Conservation (phyloP, 1,140 invertebrate species). For the Drosophila lacteicornis region DNA sequence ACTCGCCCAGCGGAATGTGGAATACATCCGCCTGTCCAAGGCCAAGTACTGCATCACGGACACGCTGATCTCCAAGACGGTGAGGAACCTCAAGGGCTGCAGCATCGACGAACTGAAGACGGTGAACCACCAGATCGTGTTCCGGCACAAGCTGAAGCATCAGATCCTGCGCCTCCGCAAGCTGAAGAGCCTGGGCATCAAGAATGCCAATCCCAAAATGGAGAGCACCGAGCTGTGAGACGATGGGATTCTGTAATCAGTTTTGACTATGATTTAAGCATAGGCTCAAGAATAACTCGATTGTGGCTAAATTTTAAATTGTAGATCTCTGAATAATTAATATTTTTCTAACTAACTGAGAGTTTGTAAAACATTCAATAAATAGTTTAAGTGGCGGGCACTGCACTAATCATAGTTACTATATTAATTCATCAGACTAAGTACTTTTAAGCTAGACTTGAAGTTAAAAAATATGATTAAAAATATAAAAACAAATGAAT, state of each 20-base stretch:
- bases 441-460: constrained; percentile 5
- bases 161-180: constrained; percentile 65
- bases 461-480: neutral
- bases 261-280: constrained; percentile 22
- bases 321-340: constrained; percentile 3
- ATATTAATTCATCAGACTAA: neutral
- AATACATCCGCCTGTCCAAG: constrained; percentile 68
- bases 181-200: constrained; percentile 62
- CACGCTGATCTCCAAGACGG: constrained; percentile 63
- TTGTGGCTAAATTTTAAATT: neutral
- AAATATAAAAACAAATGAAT: neutral
- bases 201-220: constrained; percentile 71
- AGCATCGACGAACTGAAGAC: constrained; percentile 65
- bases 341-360: neutral
- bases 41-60: constrained; percentile 78
- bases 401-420: constrained; percentile 24
- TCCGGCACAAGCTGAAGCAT: constrained; percentile 67
- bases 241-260: neutral
- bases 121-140: constrained; percentile 71
- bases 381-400: constrained; percentile 48
- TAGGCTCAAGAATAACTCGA: neutral
- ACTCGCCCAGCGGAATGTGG: constrained; percentile 62
- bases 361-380: neutral
- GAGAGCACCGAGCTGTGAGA: constrained; percentile 64
- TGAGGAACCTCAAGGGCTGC: constrained; percentile 67